Conservation (phyloP, 2,113 vertebrate genomes). For the Dermatemys mawii region DNA sequence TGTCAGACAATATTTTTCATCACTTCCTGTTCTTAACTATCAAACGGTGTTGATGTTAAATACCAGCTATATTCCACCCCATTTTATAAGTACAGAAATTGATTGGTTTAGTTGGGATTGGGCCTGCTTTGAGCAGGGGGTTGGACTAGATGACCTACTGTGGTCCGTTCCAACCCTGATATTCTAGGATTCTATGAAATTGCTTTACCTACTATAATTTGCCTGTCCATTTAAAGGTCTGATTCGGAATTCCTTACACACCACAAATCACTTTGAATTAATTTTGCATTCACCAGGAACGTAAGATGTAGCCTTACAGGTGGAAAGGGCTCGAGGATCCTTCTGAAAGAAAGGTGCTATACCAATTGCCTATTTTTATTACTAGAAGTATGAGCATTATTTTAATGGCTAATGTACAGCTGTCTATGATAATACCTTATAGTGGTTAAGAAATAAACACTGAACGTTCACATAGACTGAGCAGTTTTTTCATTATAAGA, state of each 20-base stretch:
- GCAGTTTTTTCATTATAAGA: background rate
- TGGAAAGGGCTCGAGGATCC: background rate
- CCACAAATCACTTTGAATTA: background rate
- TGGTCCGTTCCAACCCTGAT: too few relatives aligned
- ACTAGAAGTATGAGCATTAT: rapidly evolving
- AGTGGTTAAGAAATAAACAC: background rate
- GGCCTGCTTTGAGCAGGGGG: too few relatives aligned
- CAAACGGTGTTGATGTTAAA: background rate
- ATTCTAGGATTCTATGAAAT: too few relatives aligned
- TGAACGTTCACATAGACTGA: background rate
- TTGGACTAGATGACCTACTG: too few relatives aligned
- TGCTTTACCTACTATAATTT: background rate
- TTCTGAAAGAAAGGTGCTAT: background rate
- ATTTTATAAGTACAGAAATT: background rate
- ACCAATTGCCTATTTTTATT: background rate
- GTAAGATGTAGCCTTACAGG: background rate
- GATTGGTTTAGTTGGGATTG: background rate
- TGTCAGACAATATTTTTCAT: background rate
- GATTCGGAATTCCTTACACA: background rate
- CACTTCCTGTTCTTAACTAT: background rate
- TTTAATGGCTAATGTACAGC: background rate
- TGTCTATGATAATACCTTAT: background rate
- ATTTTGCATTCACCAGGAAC: background rate
- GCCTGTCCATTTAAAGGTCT: background rate
- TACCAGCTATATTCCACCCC: background rate